A percentile compares a stretch with the other conserved stretches of the same genome.
These are phyloP conservation scores for Ophraella communa DNA, from an alignment of 2,888 invertebrate species.

Conservation along the genomic window DNA sequence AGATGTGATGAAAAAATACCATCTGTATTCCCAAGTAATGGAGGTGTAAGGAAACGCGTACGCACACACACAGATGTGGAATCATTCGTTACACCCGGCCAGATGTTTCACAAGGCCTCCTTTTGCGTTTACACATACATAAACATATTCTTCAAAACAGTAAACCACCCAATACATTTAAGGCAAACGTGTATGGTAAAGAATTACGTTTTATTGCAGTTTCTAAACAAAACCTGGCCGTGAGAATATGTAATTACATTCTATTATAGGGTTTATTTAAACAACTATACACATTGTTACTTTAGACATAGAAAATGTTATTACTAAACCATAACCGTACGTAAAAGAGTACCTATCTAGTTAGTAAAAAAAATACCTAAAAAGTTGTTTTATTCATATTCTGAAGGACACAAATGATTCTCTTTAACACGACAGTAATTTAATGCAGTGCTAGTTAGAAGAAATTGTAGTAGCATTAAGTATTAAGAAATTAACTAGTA, in stretches of 20 bases:
- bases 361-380: no score
- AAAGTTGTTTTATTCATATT: no score
- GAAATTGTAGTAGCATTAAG: no score
- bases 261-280: no score
- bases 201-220: neutral
- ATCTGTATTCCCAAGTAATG: slow-evolving; percentile 4
- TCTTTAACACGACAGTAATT: no score
- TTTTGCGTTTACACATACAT: slow-evolving; percentile 1
- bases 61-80: neutral
- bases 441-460: no score
- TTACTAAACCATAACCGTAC: no score
- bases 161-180: neutral
- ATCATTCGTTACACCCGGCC: slow-evolving; percentile 1
- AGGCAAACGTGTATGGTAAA: neutral
- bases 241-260: neutral
- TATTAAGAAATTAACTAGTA: slow-evolving; percentile 2
- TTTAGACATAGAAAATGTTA: no score
- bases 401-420: no score
- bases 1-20: slow-evolving; percentile 2
- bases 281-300: no score
- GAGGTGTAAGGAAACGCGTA: slow-evolving; percentile 8
- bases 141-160: slow-evolving; percentile 2
- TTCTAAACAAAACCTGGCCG: neutral
- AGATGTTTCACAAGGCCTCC: slow-evolving; percentile 1
- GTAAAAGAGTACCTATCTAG: no score